These are phyloP conservation scores for Stomatorhinus ivindoensis DNA, from an alignment of 2,113 vertebrate species.

Conservation along the genomic window DNA sequence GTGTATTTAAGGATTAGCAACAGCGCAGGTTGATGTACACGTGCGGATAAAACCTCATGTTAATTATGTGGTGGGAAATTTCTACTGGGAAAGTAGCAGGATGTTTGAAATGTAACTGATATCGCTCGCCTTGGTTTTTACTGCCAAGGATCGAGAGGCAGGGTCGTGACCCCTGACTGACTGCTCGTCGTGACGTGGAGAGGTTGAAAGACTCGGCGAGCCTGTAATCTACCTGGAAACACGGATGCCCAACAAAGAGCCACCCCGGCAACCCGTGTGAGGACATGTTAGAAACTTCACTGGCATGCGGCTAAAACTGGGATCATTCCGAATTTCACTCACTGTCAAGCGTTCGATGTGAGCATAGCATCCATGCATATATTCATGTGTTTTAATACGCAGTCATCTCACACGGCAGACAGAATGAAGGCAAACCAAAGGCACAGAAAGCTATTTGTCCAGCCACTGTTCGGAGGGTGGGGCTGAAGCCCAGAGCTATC, in stretches of 20 bases:
- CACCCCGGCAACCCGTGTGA: no score
- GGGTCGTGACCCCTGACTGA: neutral
- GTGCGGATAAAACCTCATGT: neutral
- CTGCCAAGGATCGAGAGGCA: neutral
- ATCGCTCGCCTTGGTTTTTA: slow-evolving; percentile 11
- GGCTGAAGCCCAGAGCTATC: slow-evolving; percentile 5
- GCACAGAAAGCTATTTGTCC: slow-evolving; percentile 1
- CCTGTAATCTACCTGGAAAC: neutral
- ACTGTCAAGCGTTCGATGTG: slow-evolving; percentile 20
- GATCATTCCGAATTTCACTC: slow-evolving; percentile 19
- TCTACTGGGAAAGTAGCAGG: slow-evolving; percentile 29
- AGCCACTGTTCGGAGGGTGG: neutral
- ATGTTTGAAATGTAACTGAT: slow-evolving; percentile 44
- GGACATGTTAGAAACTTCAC: neutral
- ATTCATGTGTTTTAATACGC: slow-evolving; percentile 15
- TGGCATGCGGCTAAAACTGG: neutral
- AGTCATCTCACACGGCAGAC: slow-evolving; percentile 24
- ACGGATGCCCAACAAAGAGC: neutral
- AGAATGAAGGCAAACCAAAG: slow-evolving; percentile 11
- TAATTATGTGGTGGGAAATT: slow-evolving; percentile 46
- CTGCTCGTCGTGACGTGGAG: neutral
- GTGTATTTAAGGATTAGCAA: neutral
- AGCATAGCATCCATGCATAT: neutral
- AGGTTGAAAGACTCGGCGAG: neutral
- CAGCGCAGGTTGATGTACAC: neutral